Conservation (phyloP, 2,797 vertebrate genomes). For the Malacoraja senta region DNA sequence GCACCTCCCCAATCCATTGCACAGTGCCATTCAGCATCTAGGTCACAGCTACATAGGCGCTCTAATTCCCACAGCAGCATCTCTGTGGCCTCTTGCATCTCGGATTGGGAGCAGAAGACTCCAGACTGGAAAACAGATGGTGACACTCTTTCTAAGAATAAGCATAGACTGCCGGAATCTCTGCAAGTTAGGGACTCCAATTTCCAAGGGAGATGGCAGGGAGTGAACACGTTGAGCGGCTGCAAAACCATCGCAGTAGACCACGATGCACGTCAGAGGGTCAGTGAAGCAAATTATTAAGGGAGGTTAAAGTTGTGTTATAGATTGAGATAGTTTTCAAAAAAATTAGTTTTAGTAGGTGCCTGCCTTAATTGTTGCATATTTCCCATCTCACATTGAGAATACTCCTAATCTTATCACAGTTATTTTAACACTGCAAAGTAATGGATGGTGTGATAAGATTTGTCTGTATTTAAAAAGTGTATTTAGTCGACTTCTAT, state of each 20-base stretch:
- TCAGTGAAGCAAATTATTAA: constrained; percentile 59
- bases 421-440: neutral
- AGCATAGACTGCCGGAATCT: constrained; percentile 56
- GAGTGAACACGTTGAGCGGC: constrained; percentile 63
- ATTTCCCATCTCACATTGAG: neutral
- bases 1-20: constrained; percentile 53
- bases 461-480: neutral
- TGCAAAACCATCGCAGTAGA: constrained; percentile 65
- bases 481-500: no score
- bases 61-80: constrained; percentile 69
- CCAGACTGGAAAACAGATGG: constrained; percentile 59
- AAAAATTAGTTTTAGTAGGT: neutral
- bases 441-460: neutral
- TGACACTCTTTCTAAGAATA: constrained; percentile 46
- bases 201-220: constrained; percentile 58
- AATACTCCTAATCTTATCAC: neutral
- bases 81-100: constrained; percentile 84
- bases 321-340: neutral
- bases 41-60: constrained; percentile 56
- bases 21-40: constrained; percentile 54
- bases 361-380: neutral
- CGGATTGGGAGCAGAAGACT: constrained; percentile 83
- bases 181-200: constrained; percentile 53
- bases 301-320: neutral
- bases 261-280: constrained; percentile 71